These are phyloP conservation scores for Papilio helenus DNA, from an alignment of 1,140 invertebrate species.

Conservation along the genomic window DNA sequence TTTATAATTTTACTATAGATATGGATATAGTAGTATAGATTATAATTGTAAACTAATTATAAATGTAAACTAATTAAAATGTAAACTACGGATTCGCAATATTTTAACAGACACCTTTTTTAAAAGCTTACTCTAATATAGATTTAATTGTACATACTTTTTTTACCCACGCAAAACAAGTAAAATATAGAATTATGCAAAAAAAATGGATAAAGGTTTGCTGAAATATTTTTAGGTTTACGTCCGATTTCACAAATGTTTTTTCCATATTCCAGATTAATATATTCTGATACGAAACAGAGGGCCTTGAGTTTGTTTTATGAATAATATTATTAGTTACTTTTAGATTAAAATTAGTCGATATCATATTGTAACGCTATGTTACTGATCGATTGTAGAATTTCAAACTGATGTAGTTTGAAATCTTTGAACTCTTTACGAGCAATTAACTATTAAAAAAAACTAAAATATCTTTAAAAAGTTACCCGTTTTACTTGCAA, in stretches of 20 bases:
- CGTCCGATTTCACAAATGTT: neutral
- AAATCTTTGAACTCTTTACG: no score
- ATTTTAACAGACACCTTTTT: neutral
- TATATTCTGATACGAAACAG: neutral
- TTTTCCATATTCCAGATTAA: neutral
- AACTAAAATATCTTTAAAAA: no score
- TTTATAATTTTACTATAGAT: no score
- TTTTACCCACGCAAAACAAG: neutral
- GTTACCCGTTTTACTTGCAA: no score
- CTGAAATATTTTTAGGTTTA: neutral
- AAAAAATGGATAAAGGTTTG: neutral
- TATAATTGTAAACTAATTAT: no score
- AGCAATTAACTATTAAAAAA: no score
- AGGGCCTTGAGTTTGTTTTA: neutral
- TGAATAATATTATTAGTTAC: neutral
- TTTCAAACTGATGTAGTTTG: no score
- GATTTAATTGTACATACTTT: neutral
- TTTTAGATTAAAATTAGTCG: neutral
- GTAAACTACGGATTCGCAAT: neutral
- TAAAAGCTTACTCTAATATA: neutral
- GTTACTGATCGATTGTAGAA: no score
- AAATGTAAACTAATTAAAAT: neutral
- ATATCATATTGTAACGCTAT: no score
- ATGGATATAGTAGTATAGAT: no score
- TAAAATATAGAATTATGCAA: neutral